A percentile compares a stretch with the other conserved stretches of the same genome.
phyloP scores from a whole-genome alignment of 2,797 vertebrate genomes.

The Phaenicophaeus curvirostris region DNA sequence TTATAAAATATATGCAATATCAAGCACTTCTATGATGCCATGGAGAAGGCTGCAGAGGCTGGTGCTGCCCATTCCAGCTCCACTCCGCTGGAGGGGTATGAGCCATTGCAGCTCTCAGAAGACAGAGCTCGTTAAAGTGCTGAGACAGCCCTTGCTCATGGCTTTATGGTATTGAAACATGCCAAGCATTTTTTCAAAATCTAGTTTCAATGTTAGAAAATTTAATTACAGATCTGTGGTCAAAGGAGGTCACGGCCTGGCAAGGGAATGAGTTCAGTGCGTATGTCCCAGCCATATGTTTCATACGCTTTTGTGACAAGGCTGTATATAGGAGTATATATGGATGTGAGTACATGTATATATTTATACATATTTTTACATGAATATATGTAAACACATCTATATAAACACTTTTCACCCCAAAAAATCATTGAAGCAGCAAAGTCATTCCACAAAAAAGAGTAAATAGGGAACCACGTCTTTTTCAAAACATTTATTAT shows the following conservation, averaged over 20 bases:
- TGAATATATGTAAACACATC: not conserved
- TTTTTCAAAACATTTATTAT: not conserved
- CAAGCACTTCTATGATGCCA: accelerated
- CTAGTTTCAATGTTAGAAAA: not conserved
- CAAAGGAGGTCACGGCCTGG: not conserved
- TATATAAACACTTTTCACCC: not conserved
- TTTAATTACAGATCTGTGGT: not conserved
- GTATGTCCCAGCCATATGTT: not conserved
- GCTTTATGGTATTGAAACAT: not conserved
- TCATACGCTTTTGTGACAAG: not conserved
- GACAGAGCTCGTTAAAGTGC: not conserved
- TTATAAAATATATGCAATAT: not conserved
- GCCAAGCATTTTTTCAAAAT: not conserved
- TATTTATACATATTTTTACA: not conserved
- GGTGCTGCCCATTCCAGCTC: not conserved
- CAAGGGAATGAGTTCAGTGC: not conserved
- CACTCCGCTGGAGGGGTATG: not conserved
- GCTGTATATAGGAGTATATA: not conserved
- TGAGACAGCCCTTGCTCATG: not conserved
- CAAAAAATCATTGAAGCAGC: not conserved
- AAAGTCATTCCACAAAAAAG: not conserved
- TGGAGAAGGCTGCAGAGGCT: not conserved
- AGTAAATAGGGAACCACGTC: not conserved
- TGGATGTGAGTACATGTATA: not conserved
- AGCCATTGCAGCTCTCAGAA: accelerated